Percentiles rank a stretch among this genome's conserved stretches.
Evolutionary conservation across 2,888 invertebrate genomes (phyloP).

Genomic region (Meiosimyza decipiens): DNA sequence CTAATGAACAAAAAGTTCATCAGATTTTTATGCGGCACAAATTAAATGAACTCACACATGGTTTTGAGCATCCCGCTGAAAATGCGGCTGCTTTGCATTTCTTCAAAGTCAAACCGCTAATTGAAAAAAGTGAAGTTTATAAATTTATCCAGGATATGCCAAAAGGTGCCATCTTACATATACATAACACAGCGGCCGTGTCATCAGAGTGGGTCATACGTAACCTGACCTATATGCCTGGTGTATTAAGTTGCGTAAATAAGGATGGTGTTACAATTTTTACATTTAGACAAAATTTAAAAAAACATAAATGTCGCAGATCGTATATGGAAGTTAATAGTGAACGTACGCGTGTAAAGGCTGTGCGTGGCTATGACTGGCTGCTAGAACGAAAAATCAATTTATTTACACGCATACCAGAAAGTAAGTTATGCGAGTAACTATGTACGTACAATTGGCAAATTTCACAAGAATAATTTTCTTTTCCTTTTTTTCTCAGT

Average conservation of each 20-base stretch:
- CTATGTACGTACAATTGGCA: too few relatives aligned
- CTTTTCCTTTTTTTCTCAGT: slow-evolving; percentile 39
- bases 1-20: slow-evolving; percentile 46
- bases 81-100: slow-evolving; percentile 69
- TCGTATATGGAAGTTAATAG: slow-evolving; percentile 24
- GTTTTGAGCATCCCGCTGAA: slow-evolving; percentile 43
- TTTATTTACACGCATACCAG: slow-evolving; percentile 68
- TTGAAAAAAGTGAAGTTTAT: slow-evolving; percentile 69
- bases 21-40: slow-evolving; percentile 48
- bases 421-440: slow-evolving; percentile 45
- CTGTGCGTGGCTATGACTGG: slow-evolving; percentile 12
- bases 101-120: slow-evolving; percentile 65
- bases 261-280: slow-evolving; percentile 24
- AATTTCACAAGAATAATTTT: not conserved
- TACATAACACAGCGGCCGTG: slow-evolving; percentile 67
- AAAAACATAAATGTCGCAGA: slow-evolving; percentile 31
- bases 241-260: slow-evolving; percentile 44
- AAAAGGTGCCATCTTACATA: slow-evolving; percentile 69
- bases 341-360: not conserved
- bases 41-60: slow-evolving; percentile 41
- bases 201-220: slow-evolving; percentile 66
- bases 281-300: slow-evolving; percentile 27
- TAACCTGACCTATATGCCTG: slow-evolving; percentile 66
- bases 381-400: slow-evolving; percentile 68
- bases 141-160: slow-evolving; percentile 69